Percentiles rank a stretch among this genome's conserved stretches.
Conservation (phyloP, 2,797 vertebrate species). For the Perodicticus potto region DNA sequence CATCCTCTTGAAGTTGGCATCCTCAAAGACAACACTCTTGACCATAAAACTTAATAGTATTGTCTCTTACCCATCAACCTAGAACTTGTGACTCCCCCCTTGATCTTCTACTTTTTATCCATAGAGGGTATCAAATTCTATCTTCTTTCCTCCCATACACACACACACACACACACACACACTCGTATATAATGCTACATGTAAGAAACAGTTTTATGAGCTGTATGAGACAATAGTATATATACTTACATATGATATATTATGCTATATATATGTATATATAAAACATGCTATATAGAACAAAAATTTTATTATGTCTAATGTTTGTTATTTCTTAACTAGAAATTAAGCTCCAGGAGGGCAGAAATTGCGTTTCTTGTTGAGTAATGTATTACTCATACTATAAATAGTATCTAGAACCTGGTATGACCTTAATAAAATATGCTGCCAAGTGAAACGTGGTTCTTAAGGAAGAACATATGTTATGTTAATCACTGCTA, state of each 20-base stretch:
- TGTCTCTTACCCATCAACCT: neutral
- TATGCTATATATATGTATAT: neutral
- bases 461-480: constrained; percentile 21
- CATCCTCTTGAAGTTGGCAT: neutral
- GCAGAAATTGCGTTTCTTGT: neutral
- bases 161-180: neutral
- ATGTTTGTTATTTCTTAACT: neutral
- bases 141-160: no score
- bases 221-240: neutral
- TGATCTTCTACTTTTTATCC: neutral
- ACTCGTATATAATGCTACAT: neutral
- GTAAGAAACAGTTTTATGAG: neutral
- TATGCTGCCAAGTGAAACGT: neutral
- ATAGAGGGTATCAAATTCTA: neutral
- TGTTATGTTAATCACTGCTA: neutral
- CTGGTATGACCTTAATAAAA: neutral
- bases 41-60: neutral
- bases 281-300: neutral
- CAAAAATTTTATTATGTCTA: neutral
- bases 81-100: neutral
- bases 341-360: neutral
- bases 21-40: neutral
- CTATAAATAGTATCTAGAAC: neutral
- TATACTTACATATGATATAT: neutral
- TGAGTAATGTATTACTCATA: neutral